Conservation (phyloP, 2,113 vertebrate genomes). For the Oxyruncus cristatus region DNA sequence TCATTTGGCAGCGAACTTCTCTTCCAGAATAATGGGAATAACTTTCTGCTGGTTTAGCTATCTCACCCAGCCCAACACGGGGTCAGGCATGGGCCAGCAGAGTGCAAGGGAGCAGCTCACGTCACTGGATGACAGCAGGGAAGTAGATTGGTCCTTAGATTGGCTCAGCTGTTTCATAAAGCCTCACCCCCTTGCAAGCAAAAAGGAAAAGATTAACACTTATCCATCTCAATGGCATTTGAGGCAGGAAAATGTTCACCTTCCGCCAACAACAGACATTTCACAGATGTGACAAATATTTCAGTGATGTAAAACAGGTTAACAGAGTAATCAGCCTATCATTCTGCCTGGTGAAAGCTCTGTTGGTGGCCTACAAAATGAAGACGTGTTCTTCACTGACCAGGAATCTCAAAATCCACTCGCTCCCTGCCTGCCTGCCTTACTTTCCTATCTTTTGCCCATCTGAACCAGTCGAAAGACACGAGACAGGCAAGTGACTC, state of each 20-base stretch:
- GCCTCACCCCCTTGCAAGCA: not conserved
- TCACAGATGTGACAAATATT: not conserved
- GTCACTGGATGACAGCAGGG: not conserved
- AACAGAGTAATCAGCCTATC: not conserved
- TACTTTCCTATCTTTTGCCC: not conserved
- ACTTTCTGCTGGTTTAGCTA: constrained; percentile 24
- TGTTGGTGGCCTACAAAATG: not conserved
- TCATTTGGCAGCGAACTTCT: not conserved
- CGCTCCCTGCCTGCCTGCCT: not conserved
- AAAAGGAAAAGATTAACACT: not conserved
- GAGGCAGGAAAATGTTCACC: not conserved
- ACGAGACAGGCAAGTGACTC: rapidly evolving
- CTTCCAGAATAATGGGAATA: not conserved
- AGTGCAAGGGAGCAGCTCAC: not conserved
- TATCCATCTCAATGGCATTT: not conserved
- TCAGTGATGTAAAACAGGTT: not conserved
- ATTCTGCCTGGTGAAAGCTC: not conserved
- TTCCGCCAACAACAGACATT: not conserved
- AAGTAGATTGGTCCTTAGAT: not conserved
- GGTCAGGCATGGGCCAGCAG: not conserved
- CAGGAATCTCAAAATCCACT: not conserved
- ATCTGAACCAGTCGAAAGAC: not conserved
- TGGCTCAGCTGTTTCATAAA: not conserved
- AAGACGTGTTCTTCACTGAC: not conserved
- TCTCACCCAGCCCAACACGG: not conserved